These are phyloP conservation scores for Gymnothorax javanicus DNA, from an alignment of 2,797 vertebrate genomes.

Conservation along the genomic window DNA sequence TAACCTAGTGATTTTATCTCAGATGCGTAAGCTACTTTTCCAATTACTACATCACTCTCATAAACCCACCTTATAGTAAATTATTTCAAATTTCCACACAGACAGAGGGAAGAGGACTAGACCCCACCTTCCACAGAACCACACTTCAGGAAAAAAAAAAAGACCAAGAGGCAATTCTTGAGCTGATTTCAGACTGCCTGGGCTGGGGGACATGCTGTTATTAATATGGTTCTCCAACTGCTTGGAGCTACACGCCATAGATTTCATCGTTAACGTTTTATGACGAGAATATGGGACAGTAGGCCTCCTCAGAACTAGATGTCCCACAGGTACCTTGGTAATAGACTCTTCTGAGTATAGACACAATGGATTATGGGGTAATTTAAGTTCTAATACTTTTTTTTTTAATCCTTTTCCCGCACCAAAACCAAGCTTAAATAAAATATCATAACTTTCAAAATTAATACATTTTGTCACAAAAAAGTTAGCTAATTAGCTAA, in stretches of 20 bases:
- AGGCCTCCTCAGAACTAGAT: constrained; percentile 41
- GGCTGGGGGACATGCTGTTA: constrained; percentile 31
- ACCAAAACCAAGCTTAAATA: not conserved
- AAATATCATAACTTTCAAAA: not conserved
- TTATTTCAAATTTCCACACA: not conserved
- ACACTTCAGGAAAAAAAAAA: not conserved
- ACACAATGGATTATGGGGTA: not conserved
- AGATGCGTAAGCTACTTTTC: not conserved
- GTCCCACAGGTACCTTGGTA: constrained; percentile 37
- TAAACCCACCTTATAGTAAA: not conserved
- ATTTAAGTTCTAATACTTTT: constrained; percentile 15
- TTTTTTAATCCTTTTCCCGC: not conserved
- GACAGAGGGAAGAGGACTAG: not conserved
- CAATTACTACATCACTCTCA: not conserved
- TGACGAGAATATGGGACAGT: constrained; percentile 43
- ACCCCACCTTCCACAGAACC: not conserved
- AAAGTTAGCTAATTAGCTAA: too few relatives aligned
- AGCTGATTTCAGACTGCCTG: not conserved
- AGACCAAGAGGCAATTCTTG: not conserved
- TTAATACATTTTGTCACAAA: not conserved
- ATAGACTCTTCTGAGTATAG: constrained; percentile 15
- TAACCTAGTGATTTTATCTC: not conserved
- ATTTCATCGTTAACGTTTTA: constrained; percentile 43
- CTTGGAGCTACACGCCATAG: constrained; percentile 35
- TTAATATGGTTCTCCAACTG: constrained; percentile 36